Percentiles rank a stretch among this genome's conserved stretches.
These are phyloP conservation scores for Anisognathus igniventris DNA, from an alignment of 2,797 vertebrate species.

Conservation along the genomic window DNA sequence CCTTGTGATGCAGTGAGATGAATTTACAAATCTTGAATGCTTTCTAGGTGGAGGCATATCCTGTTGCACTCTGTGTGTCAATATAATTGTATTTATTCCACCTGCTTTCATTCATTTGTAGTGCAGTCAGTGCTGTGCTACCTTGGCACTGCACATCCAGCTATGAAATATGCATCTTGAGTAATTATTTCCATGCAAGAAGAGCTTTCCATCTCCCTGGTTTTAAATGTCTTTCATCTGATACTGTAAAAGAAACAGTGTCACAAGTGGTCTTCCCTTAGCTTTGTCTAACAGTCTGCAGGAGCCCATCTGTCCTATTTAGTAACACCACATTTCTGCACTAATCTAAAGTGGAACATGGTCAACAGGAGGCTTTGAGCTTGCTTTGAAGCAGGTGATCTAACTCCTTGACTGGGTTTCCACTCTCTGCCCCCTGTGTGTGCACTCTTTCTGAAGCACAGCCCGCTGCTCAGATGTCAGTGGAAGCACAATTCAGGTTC, in stretches of 20 bases:
- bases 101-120: not conserved
- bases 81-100: not conserved
- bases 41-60: not conserved
- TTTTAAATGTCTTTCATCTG: not conserved
- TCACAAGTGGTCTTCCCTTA: not conserved
- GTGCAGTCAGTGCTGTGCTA: not conserved
- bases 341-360: not conserved
- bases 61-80: not conserved
- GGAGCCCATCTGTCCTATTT: not conserved
- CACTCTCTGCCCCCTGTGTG: not conserved
- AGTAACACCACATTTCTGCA: not conserved
- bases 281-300: not conserved
- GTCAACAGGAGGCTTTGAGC: not conserved
- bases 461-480: not conserved
- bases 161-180: not conserved
- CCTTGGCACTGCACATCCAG: not conserved
- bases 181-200: not conserved
- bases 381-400: not conserved
- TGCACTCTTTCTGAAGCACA: not conserved
- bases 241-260: not conserved
- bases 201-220: not conserved
- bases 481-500: not conserved
- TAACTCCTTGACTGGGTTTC: not conserved
- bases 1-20: not conserved
- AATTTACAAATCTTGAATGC: not conserved